Evolutionary conservation across 2,113 vertebrate genomes (phyloP).

Genomic region (Zingel zingel): DNA sequence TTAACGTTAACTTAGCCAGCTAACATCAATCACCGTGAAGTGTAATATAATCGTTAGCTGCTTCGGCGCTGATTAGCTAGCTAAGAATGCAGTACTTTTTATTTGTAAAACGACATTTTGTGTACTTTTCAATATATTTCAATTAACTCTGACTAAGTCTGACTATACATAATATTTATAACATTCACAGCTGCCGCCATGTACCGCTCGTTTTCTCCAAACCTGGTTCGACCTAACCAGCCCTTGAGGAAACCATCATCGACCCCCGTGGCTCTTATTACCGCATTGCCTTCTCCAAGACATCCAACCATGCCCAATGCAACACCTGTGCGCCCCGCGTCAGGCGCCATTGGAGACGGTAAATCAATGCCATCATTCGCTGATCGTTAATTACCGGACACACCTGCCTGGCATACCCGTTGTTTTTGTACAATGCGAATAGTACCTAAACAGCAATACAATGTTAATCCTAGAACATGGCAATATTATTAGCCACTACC

Average conservation of each 20-base stretch:
- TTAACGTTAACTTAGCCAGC: neutral
- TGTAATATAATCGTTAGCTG: neutral
- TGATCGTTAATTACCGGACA: neutral
- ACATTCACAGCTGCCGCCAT: constrained; percentile 37
- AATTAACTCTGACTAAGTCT: neutral
- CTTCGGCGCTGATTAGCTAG: neutral
- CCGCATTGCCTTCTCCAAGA: rapidly evolving
- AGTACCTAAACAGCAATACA: neutral
- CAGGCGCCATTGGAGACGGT: constrained; percentile 23
- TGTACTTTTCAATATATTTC: neutral
- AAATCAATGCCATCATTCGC: neutral
- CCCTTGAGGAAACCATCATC: constrained; percentile 77
- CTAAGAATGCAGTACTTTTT: neutral
- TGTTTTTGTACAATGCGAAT: neutral
- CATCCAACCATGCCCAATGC: neutral
- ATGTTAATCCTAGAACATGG: neutral
- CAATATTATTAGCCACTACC: neutral
- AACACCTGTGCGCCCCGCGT: rapidly evolving
- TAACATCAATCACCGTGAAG: neutral
- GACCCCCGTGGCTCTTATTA: constrained; percentile 15
- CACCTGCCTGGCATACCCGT: too few relatives aligned
- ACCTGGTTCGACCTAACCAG: constrained; percentile 61
- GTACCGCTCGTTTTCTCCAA: constrained; percentile 47
- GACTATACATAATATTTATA: neutral
- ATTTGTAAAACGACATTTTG: neutral